These are phyloP conservation scores for Nebria salina DNA, from an alignment of 2,888 invertebrate genomes.

Conservation along the genomic window DNA sequence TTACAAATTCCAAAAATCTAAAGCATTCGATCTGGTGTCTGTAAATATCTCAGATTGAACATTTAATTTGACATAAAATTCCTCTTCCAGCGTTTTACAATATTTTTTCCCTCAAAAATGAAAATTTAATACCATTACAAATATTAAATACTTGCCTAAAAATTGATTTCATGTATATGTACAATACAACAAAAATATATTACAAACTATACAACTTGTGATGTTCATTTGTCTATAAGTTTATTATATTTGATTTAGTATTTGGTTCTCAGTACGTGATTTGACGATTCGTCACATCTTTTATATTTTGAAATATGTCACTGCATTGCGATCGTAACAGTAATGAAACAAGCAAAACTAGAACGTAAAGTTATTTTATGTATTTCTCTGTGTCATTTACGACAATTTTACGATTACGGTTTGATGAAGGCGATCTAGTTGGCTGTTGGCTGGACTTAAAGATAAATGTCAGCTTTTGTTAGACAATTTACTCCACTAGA, in stretches of 20 bases:
- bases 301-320: constrained; percentile 8
- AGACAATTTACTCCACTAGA: background rate
- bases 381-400: constrained; percentile 42
- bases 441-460: constrained; percentile 15
- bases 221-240: background rate
- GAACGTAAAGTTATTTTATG: constrained; percentile 37
- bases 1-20: background rate
- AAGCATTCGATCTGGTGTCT: no score
- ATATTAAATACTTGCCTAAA: no score
- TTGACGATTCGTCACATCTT: background rate
- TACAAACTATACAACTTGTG: background rate
- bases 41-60: no score
- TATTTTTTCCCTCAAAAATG: no score
- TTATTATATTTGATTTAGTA: background rate
- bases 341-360: constrained; percentile 36
- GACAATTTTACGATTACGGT: constrained; percentile 42
- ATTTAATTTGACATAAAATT: no score
- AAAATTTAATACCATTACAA: no score
- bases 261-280: background rate
- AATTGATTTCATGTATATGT: no score
- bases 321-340: background rate
- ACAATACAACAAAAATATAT: background rate
- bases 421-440: constrained; percentile 30
- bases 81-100: no score
- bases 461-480: constrained; percentile 35